Evolutionary conservation across 2,797 vertebrate genomes (phyloP), one percentile per base, ranked within the genome.

Genomic region (Coilia nasus): DNA sequence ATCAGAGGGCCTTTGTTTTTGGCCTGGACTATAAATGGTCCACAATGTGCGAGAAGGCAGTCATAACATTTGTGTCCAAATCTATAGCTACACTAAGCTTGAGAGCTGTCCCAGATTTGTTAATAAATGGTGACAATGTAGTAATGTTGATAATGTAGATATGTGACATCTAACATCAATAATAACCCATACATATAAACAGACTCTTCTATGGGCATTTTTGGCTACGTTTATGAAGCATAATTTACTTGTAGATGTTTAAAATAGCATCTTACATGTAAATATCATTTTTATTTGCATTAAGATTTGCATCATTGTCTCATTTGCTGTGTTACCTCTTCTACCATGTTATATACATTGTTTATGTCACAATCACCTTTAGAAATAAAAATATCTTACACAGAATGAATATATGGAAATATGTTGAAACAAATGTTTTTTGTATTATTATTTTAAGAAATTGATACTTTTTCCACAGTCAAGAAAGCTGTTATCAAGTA

Each of bases 1-100:
- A 78, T 78, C 31, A 78, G 31, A 78, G 71, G 71, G 71, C 71
- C 71, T 78, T 78, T 78, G 71, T 78, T 78, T 78, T 78, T 41
- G 71, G 15, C 15, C 71, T 5, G 35, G 31, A 44, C 71, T 78
- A 78, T 78, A 78, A 78, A 78, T 78, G 71, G 71, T 78, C 71
- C 31, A 78, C 35, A 78, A 41, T 78, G 50, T 78, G 71, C 71
- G 50, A 78, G 71, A 31, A 78, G 21, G 35, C 71, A 78, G 71
- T 78, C 35, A 78, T 78, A 44, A 78, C 71, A 78, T 78, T 78
- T 78, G 19, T 44, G 71, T 35, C 35, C 71, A 44, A 78, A 78
- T 44, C 17, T 44, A 78, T 78, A 59, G 57, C 57, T n/a, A n/a
- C n/a, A n/a, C n/a, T 59, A 78, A 78, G 35, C 71, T 78, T 21